phyloP scores from a whole-genome alignment of 2,113 vertebrate genomes.

The Galemys pyrenaicus region DNA sequence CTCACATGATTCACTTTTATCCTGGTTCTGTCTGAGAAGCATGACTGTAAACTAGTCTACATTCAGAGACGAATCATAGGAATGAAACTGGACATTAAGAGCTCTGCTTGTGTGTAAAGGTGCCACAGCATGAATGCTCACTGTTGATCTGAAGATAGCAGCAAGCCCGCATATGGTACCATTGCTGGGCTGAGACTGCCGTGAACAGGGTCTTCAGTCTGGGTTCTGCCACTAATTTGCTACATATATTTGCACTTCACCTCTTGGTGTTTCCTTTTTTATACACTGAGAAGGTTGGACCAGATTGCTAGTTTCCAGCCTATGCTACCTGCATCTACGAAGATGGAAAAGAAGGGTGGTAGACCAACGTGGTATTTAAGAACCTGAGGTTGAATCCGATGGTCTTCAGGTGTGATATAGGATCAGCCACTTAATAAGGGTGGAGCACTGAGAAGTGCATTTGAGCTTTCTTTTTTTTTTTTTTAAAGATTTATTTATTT shows the following conservation, averaged over 20 bases:
- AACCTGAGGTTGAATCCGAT: not conserved
- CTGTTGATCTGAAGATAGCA: not conserved
- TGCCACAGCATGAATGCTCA: not conserved
- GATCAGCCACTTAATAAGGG: not conserved
- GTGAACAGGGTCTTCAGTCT: not conserved
- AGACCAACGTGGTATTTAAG: not conserved
- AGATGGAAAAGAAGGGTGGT: not conserved
- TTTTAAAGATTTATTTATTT: no score
- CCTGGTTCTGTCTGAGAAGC: not conserved
- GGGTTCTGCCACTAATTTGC: not conserved
- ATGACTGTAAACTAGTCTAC: not conserved
- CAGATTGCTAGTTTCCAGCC: not conserved
- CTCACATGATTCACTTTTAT: not conserved
- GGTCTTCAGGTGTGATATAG: not conserved
- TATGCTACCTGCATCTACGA: not conserved
- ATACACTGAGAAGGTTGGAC: not conserved
- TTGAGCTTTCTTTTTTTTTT: not conserved
- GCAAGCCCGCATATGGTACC: not conserved
- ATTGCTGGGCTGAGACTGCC: not conserved
- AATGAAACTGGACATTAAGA: not conserved
- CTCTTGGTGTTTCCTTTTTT: not conserved
- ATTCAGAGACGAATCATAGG: not conserved
- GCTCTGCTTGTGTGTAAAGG: not conserved
- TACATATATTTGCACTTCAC: not conserved
- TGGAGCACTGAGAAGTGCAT: not conserved